Evolutionary conservation across 2,113 vertebrate genomes (phyloP).

Genomic region (Steatornis caripensis): DNA sequence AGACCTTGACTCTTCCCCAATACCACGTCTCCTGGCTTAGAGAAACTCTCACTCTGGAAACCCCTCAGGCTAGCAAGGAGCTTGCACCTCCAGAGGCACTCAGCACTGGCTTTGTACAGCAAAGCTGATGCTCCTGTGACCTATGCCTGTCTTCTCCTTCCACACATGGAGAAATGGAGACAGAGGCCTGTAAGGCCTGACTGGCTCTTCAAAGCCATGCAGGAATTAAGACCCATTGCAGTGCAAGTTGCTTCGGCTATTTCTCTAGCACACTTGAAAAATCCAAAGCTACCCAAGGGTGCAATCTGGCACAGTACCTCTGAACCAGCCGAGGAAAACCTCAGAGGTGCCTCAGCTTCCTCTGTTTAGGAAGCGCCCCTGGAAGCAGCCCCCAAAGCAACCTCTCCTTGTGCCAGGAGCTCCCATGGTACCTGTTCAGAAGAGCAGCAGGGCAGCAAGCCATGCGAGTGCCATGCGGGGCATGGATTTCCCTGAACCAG

Average conservation of each 20-base stretch:
- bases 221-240: background rate
- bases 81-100: background rate
- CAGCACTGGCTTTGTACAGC: background rate
- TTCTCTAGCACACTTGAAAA: background rate
- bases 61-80: background rate
- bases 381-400: background rate
- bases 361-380: background rate
- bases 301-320: background rate
- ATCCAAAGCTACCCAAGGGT: background rate
- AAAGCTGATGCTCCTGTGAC: background rate
- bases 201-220: background rate
- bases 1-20: background rate
- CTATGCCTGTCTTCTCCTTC: background rate
- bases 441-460: background rate
- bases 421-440: background rate
- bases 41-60: background rate
- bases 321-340: background rate
- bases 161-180: background rate
- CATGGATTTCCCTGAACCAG: background rate
- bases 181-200: background rate
- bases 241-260: background rate
- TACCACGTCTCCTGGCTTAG: fast-evolving
- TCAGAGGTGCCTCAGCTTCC: background rate
- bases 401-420: background rate
- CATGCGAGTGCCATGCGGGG: background rate